Evolutionary conservation across 2,888 invertebrate genomes (phyloP), one percentile per base, ranked within the genome.

Genomic region (Orthosia cruda): DNA sequence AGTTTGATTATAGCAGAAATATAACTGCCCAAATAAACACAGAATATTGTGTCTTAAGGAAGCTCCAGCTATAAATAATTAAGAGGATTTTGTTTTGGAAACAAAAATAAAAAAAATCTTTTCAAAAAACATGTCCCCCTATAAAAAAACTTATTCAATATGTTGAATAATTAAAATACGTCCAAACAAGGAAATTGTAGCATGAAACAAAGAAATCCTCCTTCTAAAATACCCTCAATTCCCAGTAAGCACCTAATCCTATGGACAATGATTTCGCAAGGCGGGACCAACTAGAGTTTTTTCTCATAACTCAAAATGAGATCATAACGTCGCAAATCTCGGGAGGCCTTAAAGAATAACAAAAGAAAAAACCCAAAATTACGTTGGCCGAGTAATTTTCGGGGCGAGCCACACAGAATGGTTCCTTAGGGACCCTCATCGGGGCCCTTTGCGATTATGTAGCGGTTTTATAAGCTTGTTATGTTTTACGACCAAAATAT

Each of bases 271-370:
- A 95, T 95, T 93, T 91, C 92, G 86, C 91, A 91, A 91, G 87
- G 87, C 89, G 93, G 93, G 93, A 93, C 93, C 92, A 92, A 91
- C 94, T 95, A 94, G 95, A 95, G 95, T 94, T 94, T 96, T 95
- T 93, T 93, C 95, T 95, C 95, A 95, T 96, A 96, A 95, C 95
- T 96, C 94, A 95, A 95, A 96, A 96, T 96, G 96, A 95, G 96
- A 96, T 96, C 95, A 95, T 96, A 96, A 95, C 95, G 94, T 94
- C 93, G 94, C 94, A 92, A 94, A 93, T 93, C 96, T 95, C 96
- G 91, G 91, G 94, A 91, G 95, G 93, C 92, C 92, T 93, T 93
- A 93, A 95, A 94, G 95, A 95, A 96, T 95, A 95, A 96, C 95
- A 96, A 96, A 94, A 94, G 95, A 95, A 95, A 89, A 95, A 92